These are phyloP conservation scores for Brachionus asplanchnoidis DNA, from an alignment of 1,140 invertebrate genomes.

Conservation along the genomic window DNA sequence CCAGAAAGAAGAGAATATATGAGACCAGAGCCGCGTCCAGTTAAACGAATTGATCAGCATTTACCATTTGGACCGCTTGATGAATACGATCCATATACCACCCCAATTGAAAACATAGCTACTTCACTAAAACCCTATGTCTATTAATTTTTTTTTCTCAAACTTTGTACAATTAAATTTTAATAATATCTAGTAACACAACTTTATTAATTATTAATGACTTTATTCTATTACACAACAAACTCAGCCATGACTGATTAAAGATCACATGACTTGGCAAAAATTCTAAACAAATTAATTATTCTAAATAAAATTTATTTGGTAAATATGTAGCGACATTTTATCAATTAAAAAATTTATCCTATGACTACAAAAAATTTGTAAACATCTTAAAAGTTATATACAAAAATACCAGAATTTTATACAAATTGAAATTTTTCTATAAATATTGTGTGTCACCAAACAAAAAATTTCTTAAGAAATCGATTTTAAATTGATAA, in stretches of 20 bases:
- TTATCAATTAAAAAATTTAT: background rate
- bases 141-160: background rate
- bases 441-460: background rate
- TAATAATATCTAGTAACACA: background rate
- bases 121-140: background rate
- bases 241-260: background rate
- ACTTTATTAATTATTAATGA: background rate
- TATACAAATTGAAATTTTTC: background rate
- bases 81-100: conserved; percentile 5
- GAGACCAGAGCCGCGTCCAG: background rate
- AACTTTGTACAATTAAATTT: background rate
- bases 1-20: background rate
- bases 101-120: background rate
- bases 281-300: background rate
- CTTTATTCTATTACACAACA: background rate
- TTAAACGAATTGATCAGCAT: background rate
- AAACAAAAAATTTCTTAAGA: background rate
- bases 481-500: background rate
- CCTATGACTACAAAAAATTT: background rate
- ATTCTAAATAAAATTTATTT: too few species aligned
- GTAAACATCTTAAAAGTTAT: background rate
- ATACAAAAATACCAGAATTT: background rate
- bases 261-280: background rate
- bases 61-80: conserved; percentile 15
- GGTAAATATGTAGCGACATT: background rate